Evolutionary conservation across 2,113 vertebrate species (phyloP), one percentile per base, ranked within the genome.

Genomic region (Sturnus vulgaris): DNA sequence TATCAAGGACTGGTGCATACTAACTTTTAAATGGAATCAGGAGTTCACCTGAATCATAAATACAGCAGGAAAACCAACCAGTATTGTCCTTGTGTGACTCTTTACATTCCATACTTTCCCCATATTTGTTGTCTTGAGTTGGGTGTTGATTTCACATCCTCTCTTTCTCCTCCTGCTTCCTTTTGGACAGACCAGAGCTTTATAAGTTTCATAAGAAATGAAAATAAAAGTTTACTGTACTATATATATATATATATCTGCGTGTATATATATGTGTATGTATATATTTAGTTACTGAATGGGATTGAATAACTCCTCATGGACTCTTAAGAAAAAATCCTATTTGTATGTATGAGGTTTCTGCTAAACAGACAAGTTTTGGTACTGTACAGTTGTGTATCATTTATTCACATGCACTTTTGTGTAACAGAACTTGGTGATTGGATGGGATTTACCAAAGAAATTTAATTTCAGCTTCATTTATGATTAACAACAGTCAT

Each of bases 61-160:
- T 16, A 23, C 28, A 61, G 11, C 49, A 75, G 82, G 44, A 93
- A 79, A 76, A 76, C 10, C 30, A 42, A 44, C 28, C 50, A 47
- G 18, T 30, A 3, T 3, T 80, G 71, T 61, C 50, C 39, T 71
- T 57, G 40, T 64, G 5, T 65, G 47, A 35, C 56, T 78, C 60
- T 60, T 17, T 75, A 8, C 44, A 9, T 61, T 86, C 77, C 11
- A 4, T 39, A 7, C 15, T 77, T 82, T 63, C 39, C 60, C 16
- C 31, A 40, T 59, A 8, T 39, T 70, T 50, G 15, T 64, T 85
- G 40, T 77, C 69, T 65, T 65, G 37, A 56, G 40, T 72, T 31
- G 49, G 39, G 11, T 11, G 37, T 77, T 80, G 31, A 82, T 92
- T 95, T 93, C 75, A 64, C 52, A 89, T 94, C 76, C 42, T 86